phyloP scores from a whole-genome alignment of 92 coral and sea anemone genomes.

The Epizoanthus stellaris region DNA sequence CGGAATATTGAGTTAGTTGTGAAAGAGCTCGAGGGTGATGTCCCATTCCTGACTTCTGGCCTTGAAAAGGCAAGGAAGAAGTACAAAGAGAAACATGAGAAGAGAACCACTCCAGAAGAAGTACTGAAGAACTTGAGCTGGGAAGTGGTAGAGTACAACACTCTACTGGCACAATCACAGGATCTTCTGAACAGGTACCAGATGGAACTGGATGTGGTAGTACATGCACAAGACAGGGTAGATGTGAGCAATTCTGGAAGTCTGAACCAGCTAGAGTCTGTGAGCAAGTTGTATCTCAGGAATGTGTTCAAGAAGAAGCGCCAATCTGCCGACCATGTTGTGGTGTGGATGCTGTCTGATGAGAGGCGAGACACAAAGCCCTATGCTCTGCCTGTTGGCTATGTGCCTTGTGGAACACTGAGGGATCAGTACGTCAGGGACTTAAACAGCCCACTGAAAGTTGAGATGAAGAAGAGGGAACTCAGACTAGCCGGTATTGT shows the following conservation, averaged over 20 bases:
- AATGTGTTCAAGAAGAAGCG: constrained; percentile 42
- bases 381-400: constrained; percentile 46
- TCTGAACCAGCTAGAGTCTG: neutral
- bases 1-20: neutral
- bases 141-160: constrained; percentile 41
- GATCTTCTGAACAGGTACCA: constrained; percentile 10
- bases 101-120: constrained; percentile 15
- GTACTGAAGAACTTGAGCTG: constrained; percentile 30
- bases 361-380: constrained; percentile 36
- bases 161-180: constrained; percentile 30
- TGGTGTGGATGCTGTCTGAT: constrained; percentile 48
- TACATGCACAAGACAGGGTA: too few relatives aligned
- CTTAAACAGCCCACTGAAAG: constrained; percentile 19
- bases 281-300: constrained; percentile 30
- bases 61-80: constrained; percentile 17
- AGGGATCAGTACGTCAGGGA: constrained; percentile 39
- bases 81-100: constrained; percentile 6
- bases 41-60: constrained; percentile 2
- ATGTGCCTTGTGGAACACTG: constrained; percentile 29
- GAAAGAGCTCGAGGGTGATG: constrained; percentile 22
- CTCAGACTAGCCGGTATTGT: constrained; percentile 19
- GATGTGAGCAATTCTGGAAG: too few relatives aligned
- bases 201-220: neutral
- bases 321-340: constrained; percentile 41
- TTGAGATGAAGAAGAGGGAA: constrained; percentile 31